Base-by-base conservation (phyloP, 2,888 invertebrate species). In the Pyrocoelia pectoralis region DNA sequence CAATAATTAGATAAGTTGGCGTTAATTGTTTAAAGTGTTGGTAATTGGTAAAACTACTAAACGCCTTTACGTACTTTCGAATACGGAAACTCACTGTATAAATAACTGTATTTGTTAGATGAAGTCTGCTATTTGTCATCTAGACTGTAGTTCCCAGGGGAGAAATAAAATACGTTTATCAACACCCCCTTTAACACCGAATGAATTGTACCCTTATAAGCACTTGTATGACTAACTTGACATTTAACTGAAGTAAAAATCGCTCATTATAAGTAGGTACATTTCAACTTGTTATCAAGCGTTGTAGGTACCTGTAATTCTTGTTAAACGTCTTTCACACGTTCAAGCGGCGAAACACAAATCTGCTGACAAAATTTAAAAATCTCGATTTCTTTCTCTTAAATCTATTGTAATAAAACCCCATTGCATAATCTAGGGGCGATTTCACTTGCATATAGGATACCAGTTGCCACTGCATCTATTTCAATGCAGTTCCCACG, bases 401-500 rank as follows among this genome's bases (percentile, higher is more conserved):
- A 53, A 62, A 57, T 54, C 57, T 57, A 56, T 56, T 57, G 52
- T 48, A 61, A 48, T 61, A 54, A 41, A 48, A 57, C 57, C 62
- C 57, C 48, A 53, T 62, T 62, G 49, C 46, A 53, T 54, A 57
- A 62, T 53, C 19, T 43, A 56, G 52, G 61, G 61, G 61, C 46
- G 33, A 46, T 41, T 61, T 53, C 62, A 62, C 62, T 62, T 62
- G 62, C 41, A 62, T 19, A 57, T 56, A 43, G 52, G 41, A 55
- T 48, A 63, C 66, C 62, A 56, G 66, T 60, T 63, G 60, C 61
- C 56, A 63, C 49, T 24, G 51, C 13, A 51, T 56, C 60, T 56
- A 60, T 46, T 66, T 63, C 59, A 53, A 18, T n/a, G 24, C 51
- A 24, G 54, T 67, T 65, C 67, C 61, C 64, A 65, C 65, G 61